A percentile compares a stretch with the other conserved stretches of the same genome.
Evolutionary conservation across 2,113 vertebrate species (phyloP).

Genomic region (Protobothrops mucrosquamatus): DNA sequence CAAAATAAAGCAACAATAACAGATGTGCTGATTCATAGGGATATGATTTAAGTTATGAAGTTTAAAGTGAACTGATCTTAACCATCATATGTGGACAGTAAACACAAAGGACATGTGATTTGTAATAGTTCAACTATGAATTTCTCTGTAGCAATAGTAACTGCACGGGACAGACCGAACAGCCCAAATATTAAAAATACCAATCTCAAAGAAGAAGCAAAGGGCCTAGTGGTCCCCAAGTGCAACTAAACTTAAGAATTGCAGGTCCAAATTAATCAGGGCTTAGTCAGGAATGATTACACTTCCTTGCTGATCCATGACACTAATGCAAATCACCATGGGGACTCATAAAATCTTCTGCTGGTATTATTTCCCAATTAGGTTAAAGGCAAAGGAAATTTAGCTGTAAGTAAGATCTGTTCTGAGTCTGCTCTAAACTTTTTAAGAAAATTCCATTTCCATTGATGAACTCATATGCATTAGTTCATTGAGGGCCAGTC

Average conservation of each 20-base stretch:
- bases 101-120: not conserved
- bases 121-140: not conserved
- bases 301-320: not conserved
- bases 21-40: not conserved
- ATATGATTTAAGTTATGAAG: not conserved
- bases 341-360: not conserved
- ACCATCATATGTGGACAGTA: not conserved
- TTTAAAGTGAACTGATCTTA: not conserved
- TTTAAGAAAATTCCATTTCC: not conserved
- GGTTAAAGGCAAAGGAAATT: not conserved
- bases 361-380: not conserved
- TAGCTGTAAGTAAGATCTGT: not conserved
- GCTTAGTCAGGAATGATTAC: not conserved
- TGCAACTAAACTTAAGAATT: not conserved
- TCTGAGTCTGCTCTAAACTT: not conserved
- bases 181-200: not conserved
- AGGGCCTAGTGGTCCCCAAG: not conserved
- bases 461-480: not conserved
- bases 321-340: not conserved
- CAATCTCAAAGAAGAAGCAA: not conserved
- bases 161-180: not conserved
- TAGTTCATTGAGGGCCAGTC: not conserved
- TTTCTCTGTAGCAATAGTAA: not conserved
- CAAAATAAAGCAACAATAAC: not conserved
- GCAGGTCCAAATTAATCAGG: not conserved